Evolutionary conservation across 2,888 invertebrate genomes (phyloP).

Genomic region (Drosophila suboccidentalis): DNA sequence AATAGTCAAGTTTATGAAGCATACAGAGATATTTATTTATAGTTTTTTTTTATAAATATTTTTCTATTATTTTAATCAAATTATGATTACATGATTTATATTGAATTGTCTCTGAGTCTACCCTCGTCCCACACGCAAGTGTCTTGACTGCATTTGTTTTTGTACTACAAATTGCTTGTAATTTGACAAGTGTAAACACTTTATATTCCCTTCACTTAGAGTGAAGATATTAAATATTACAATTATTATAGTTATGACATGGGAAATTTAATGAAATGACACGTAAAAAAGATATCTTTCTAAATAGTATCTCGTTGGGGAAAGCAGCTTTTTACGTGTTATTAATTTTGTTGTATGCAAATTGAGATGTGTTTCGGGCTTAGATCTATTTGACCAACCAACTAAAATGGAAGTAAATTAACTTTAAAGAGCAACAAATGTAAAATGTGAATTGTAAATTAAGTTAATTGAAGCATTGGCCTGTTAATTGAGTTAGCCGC

Average conservation of each 20-base stretch:
- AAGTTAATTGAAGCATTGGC: constrained; percentile 33
- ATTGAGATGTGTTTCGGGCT: neutral
- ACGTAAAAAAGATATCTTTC: neutral
- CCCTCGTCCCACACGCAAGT: neutral
- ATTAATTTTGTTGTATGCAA: neutral
- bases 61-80: too few species aligned
- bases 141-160: constrained; percentile 21
- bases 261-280: neutral
- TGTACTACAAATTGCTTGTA: constrained; percentile 49
- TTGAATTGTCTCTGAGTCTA: neutral
- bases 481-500: constrained; percentile 11
- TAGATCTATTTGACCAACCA: constrained; percentile 16
- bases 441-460: constrained; percentile 47
- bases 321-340: neutral
- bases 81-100: too few species aligned
- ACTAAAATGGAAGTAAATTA: constrained; percentile 64
- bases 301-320: neutral
- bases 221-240: constrained; percentile 13
- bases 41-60: neutral
- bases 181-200: constrained; percentile 47
- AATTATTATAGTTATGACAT: neutral
- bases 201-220: neutral
- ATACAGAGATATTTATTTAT: too few species aligned
- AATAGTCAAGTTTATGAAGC: too few species aligned
- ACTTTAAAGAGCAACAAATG: constrained; percentile 35